These are phyloP conservation scores for Tetragnatha versicolor DNA, from an alignment of 1,140 invertebrate genomes.

Conservation along the genomic window DNA sequence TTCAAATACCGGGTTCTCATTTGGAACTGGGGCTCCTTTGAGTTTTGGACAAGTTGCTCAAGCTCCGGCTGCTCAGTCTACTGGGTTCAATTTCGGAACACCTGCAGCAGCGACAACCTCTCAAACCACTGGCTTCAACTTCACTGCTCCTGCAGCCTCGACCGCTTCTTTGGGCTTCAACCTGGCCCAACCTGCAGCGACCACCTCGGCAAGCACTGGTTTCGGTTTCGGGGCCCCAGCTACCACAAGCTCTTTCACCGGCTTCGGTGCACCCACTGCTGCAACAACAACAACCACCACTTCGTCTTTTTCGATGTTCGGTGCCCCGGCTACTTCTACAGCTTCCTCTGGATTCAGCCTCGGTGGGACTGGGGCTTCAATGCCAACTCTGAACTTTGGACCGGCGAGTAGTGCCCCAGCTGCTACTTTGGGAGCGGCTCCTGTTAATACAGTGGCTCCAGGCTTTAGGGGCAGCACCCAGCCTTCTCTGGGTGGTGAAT, in stretches of 20 bases:
- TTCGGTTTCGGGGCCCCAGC: neutral
- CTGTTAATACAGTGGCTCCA: neutral
- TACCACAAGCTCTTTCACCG: neutral
- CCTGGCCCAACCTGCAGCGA: neutral
- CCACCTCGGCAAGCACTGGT: neutral
- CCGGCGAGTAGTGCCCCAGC: neutral
- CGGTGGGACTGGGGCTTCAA: neutral
- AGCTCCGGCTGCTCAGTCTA: neutral
- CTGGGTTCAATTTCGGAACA: conserved; percentile 1
- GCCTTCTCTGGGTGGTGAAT: neutral
- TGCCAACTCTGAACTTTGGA: no score
- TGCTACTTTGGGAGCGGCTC: neutral
- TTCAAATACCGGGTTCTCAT: conserved; percentile 27
- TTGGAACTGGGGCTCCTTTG: conserved; percentile 34
- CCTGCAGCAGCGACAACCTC: neutral
- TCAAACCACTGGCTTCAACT: neutral
- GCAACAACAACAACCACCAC: neutral
- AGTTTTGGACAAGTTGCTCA: neutral
- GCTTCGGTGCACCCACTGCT: neutral
- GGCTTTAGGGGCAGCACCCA: neutral
- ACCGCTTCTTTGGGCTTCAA: neutral
- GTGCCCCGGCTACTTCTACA: neutral
- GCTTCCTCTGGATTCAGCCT: neutral
- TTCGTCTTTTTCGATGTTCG: neutral
- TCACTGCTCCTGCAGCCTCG: neutral